Percentiles rank a stretch among this genome's conserved stretches.
Evolutionary conservation across 2,113 vertebrate species (phyloP).

Genomic region (Atherinomorus stipes): DNA sequence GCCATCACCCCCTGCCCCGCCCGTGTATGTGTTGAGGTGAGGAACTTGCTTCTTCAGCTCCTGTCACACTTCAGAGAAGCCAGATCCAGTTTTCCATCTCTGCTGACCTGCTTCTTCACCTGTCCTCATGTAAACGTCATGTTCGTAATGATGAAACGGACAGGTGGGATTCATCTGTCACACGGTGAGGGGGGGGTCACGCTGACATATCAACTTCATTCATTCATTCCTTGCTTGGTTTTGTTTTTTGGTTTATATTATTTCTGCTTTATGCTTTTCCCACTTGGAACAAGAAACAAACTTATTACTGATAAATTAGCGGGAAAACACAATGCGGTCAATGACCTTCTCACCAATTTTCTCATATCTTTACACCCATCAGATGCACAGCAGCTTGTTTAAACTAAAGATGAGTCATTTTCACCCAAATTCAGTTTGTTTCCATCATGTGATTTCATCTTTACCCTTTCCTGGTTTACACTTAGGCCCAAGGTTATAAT

Average conservation of each 20-base stretch:
- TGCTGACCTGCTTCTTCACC: conserved; percentile 13
- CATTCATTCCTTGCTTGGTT: not conserved
- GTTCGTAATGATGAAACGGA: not conserved
- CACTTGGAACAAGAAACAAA: not conserved
- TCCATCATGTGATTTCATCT: too few species aligned
- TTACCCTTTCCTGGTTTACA: too few species aligned
- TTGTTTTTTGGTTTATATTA: not conserved
- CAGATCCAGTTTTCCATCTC: conserved; percentile 34
- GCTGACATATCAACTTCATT: too few species aligned
- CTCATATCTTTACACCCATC: too few species aligned
- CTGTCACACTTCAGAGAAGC: conserved; percentile 13
- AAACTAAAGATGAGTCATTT: too few species aligned
- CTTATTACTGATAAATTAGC: not conserved
- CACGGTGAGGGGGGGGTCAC: not conserved
- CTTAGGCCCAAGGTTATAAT: too few species aligned
- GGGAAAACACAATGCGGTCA: too few species aligned
- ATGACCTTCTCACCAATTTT: too few species aligned
- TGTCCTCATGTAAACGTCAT: not conserved
- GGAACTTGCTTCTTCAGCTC: conserved; percentile 22
- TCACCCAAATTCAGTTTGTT: too few species aligned
- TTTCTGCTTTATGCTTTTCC: not conserved
- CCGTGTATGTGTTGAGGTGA: conserved; percentile 11
- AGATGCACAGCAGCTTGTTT: too few species aligned
- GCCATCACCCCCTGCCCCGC: conserved; percentile 13
- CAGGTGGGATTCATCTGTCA: not conserved